phyloP scores from a whole-genome alignment of 2,797 vertebrate species.

The Melanotaenia trifasciata region DNA sequence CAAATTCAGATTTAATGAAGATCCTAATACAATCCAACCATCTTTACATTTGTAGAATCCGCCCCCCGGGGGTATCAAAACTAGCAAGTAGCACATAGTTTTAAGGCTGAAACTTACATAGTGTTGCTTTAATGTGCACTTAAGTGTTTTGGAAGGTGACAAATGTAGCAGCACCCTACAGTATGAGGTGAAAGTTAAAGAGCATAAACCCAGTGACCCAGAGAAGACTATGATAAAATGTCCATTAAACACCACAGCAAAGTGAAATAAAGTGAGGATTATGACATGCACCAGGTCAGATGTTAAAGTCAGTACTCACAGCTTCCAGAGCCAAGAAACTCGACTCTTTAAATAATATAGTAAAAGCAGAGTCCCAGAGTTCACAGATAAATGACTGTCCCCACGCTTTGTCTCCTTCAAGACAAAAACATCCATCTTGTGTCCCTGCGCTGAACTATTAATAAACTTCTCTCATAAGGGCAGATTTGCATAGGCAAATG shows the following conservation, averaged over 20 bases:
- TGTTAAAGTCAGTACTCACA: neutral
- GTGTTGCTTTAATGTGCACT: too few species aligned
- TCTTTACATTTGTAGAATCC: neutral
- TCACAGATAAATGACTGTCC: neutral
- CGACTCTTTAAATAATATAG: neutral
- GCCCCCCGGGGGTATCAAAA: too few species aligned
- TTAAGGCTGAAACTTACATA: too few species aligned
- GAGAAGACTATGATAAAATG: neutral
- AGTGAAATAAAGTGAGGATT: neutral
- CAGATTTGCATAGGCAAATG: conserved; percentile 58
- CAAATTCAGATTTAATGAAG: neutral
- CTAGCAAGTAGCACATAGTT: too few species aligned
- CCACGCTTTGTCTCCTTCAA: neutral
- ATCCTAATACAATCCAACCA: neutral
- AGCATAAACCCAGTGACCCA: too few species aligned
- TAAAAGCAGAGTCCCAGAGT: conserved; percentile 2
- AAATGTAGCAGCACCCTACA: too few species aligned
- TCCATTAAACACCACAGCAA: neutral
- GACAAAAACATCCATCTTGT: conserved; percentile 20
- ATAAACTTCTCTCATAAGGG: conserved; percentile 44
- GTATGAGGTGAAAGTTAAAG: too few species aligned
- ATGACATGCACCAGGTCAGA: neutral
- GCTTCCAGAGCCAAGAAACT: neutral
- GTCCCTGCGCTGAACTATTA: conserved; percentile 35
- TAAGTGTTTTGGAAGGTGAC: too few species aligned